phyloP scores from a whole-genome alignment of 2,797 vertebrate species.

The Allobates femoralis region DNA sequence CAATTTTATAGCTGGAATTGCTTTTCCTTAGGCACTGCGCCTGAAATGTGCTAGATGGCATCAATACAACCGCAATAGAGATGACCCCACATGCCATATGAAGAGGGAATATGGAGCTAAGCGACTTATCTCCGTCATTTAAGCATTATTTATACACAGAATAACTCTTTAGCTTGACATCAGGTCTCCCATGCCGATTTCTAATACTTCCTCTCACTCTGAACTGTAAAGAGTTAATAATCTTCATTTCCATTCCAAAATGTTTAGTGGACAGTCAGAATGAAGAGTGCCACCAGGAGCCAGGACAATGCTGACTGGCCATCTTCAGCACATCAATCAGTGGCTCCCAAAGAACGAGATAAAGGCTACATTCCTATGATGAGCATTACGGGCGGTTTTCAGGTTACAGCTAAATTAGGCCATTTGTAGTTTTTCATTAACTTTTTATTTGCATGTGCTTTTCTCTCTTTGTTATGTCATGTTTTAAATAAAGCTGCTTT shows the following conservation, averaged over 20 bases:
- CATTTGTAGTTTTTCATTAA: no score
- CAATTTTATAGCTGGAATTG: slow-evolving; percentile 58
- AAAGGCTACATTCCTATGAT: no score
- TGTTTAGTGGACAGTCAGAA: neutral
- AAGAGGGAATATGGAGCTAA: slow-evolving; percentile 16
- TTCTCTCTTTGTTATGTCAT: no score
- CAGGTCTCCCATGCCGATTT: neutral
- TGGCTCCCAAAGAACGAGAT: neutral
- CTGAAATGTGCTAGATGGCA: slow-evolving; percentile 52
- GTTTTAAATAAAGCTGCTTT: no score
- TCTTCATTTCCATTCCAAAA: neutral
- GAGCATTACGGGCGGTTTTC: no score
- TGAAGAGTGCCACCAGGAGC: neutral
- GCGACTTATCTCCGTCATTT: slow-evolving; percentile 45
- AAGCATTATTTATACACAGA: slow-evolving; percentile 41
- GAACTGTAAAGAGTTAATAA: neutral
- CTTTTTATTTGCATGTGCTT: no score
- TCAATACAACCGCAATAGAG: slow-evolving; percentile 51
- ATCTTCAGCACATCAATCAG: neutral
- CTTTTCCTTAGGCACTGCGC: slow-evolving; percentile 46
- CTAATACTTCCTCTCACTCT: neutral
- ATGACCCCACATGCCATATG: slow-evolving; percentile 38
- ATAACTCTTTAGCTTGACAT: neutral
- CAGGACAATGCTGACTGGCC: neutral
- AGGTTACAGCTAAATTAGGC: no score